Base-by-base conservation (phyloP, 2,113 vertebrate species). In the Engystomops pustulosus region DNA sequence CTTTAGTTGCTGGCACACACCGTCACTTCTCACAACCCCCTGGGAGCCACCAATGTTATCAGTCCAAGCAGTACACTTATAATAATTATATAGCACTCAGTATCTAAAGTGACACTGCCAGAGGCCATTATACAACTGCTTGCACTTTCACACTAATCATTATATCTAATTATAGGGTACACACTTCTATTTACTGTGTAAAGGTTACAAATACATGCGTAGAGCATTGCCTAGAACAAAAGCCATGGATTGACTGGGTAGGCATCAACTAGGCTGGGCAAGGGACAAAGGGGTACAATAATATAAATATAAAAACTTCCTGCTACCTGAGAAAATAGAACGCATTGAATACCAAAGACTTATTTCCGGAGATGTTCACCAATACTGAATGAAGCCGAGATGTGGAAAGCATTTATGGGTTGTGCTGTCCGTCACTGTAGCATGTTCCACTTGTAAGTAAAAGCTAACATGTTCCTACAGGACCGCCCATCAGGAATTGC, bases 31-130 rank as follows among this genome's bases (percentile, higher is more conserved):
- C 6, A 30, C 44, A 51, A 14, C 20, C 2, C 18, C 49, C 30
- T n/a, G 4, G 10, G 30, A 3, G 72, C 11, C 49, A 74, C 23
- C 14, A 11, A 9, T 36, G 44, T 76, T 76, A 55, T 76, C 72
- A n/a, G 30, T 55, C 18, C 47, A 27, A 76, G 11, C 49, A 34
- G 47, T n/a, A 17, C 44, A 74, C 17, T 74, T 25, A 74, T 7
- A 20, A 14, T 51, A 53, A 76, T 76, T 76, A 76, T 23, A 76
- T 34, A n/a, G 18, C 72, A 55, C 47, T 55, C 72, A 53, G 27
- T n/a, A 51, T 32, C 18, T 3, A n/a, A 53, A 20, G 45, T 34
- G 45, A 30, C 45, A 32, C 25, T 7, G 45, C 71, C 71, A 7
- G 41, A 72, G 30, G 27, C 15, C 1, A 67, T 36, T 68, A 8